Conservation (phyloP, 2,888 invertebrate species). For the Entomobrya proxima region DNA sequence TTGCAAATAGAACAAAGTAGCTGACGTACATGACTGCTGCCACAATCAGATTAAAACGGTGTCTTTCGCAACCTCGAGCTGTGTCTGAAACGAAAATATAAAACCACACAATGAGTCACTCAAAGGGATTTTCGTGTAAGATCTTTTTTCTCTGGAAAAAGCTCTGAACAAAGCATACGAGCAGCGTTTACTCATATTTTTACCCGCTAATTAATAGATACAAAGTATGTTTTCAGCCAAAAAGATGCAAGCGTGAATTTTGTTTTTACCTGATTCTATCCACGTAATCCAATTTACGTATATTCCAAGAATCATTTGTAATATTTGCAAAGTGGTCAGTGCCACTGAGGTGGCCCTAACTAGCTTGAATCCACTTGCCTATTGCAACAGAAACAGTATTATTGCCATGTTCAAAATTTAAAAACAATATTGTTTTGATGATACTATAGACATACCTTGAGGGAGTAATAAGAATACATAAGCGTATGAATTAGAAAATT, state of each 20-base stretch:
- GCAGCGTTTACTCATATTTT: too few species aligned
- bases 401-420: neutral
- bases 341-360: constrained; percentile 16
- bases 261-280: constrained; percentile 47
- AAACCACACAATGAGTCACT: neutral
- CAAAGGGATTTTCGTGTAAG: neutral
- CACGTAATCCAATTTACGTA: constrained; percentile 51
- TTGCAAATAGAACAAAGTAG: constrained; percentile 26
- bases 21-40: constrained; percentile 37
- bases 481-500: constrained; percentile 62
- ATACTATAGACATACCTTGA: constrained; percentile 16
- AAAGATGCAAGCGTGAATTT: too few species aligned
- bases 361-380: constrained; percentile 57
- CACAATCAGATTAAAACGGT: constrained; percentile 27
- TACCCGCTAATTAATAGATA: too few species aligned
- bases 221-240: too few species aligned
- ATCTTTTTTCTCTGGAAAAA: too few species aligned
- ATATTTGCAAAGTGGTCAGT: constrained; percentile 52
- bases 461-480: constrained; percentile 63
- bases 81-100: neutral
- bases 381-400: constrained; percentile 19
- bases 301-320: constrained; percentile 62
- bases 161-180: too few species aligned
- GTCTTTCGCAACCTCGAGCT: constrained; percentile 18
- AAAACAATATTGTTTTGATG: neutral